Percentiles rank a stretch among this genome's conserved stretches.
Conservation (phyloP, 2,797 vertebrate species). For the Melanotaenia nigrans region DNA sequence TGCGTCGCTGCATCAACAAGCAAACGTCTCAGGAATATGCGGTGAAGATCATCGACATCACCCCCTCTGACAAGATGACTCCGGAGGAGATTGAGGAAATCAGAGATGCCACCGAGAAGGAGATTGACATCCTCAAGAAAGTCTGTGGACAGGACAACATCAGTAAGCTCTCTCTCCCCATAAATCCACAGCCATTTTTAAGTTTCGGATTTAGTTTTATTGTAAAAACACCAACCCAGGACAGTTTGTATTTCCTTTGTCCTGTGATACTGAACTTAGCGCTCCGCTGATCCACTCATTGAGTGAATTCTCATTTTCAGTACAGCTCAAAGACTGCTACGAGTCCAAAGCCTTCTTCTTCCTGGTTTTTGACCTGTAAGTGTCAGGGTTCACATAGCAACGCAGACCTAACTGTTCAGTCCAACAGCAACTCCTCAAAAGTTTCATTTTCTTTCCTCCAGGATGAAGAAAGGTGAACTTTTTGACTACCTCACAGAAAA, state of each 20-base stretch:
- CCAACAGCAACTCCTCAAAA: not conserved
- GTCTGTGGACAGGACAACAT: constrained; percentile 92
- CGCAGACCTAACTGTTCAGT: not conserved
- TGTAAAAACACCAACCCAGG: not conserved
- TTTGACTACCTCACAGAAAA: constrained; percentile 99
- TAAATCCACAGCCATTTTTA: not conserved
- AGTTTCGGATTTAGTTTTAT: too few species aligned
- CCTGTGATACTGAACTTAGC: constrained; percentile 4
- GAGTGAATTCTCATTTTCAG: constrained; percentile 80
- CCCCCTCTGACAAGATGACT: constrained; percentile 89
- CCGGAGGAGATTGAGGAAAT: constrained; percentile 89
- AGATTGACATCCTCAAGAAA: constrained; percentile 94
- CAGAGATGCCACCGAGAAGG: constrained; percentile 89
- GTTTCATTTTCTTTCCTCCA: constrained; percentile 55
- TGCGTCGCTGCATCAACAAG: constrained; percentile 93
- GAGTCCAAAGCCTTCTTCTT: constrained; percentile 97
- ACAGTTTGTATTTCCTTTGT: not conserved
- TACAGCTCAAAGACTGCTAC: constrained; percentile 96
- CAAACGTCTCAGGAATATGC: constrained; percentile 88
- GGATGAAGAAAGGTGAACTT: constrained; percentile 97
- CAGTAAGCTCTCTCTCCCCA: constrained; percentile 83
- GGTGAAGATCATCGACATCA: constrained; percentile 96
- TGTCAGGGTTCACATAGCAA: constrained; percentile 41
- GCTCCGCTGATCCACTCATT: constrained; percentile 12
- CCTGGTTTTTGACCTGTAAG: constrained; percentile 98